Conservation (phyloP, 2,113 vertebrate species). For the Apaloderma vittatum region DNA sequence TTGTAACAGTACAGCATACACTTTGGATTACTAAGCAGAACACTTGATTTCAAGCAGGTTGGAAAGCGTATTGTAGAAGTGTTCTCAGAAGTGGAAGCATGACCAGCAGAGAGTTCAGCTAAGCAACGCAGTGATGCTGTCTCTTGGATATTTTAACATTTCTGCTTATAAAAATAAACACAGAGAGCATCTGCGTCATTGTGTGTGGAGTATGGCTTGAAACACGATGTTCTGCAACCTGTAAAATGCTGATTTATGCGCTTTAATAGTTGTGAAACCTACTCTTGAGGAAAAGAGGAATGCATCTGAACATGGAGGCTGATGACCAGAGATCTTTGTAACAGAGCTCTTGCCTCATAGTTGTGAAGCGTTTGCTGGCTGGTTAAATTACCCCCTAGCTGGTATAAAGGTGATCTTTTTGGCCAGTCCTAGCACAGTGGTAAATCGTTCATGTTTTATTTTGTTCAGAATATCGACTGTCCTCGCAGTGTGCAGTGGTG, state of each 20-base stretch:
- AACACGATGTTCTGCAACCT: neutral
- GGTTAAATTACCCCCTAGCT: neutral
- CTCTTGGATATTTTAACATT: neutral
- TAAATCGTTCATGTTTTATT: neutral
- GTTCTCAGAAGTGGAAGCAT: neutral
- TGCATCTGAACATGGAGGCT: neutral
- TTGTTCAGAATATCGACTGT: neutral
- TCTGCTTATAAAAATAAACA: neutral
- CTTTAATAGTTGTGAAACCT: neutral
- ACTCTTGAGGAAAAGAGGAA: neutral
- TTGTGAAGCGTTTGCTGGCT: neutral
- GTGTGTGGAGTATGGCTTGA: neutral
- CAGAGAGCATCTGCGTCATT: neutral
- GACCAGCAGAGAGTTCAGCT: neutral
- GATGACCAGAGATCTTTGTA: neutral
- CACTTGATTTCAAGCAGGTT: neutral
- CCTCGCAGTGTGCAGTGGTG: neutral
- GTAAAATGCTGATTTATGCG: neutral
- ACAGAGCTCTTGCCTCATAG: neutral
- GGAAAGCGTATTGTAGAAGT: neutral
- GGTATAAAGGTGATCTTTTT: neutral
- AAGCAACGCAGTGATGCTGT: neutral
- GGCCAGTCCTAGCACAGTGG: no score
- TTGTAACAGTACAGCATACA: neutral
- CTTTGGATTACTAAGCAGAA: neutral